phyloP scores from a whole-genome alignment of 2,888 invertebrate species.

The Pollenia amentaria region DNA sequence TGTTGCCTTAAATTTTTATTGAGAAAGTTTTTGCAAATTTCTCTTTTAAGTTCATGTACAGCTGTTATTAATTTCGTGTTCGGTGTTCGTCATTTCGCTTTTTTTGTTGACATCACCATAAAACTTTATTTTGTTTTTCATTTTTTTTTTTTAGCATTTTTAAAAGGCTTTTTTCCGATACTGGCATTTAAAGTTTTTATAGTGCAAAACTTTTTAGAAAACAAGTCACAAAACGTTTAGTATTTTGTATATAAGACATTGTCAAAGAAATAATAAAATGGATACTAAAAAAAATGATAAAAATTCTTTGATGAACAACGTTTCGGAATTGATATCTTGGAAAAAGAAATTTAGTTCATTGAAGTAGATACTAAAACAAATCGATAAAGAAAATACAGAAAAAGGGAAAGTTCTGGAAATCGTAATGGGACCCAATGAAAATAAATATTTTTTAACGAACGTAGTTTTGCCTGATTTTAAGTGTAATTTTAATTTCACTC shows the following conservation, averaged over 20 bases:
- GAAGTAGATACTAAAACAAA: too few relatives aligned
- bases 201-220: background rate
- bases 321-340: background rate
- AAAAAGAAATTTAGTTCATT: too few relatives aligned
- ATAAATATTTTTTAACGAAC: too few relatives aligned
- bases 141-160: background rate
- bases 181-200: background rate
- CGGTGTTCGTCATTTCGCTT: conserved; percentile 19
- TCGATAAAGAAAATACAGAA: too few relatives aligned
- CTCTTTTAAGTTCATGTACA: conserved; percentile 23
- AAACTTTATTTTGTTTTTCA: conserved; percentile 11
- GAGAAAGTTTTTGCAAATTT: conserved; percentile 34
- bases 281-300: background rate
- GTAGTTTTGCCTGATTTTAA: too few relatives aligned
- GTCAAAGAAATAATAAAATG: background rate
- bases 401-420: too few relatives aligned
- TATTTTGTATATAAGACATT: background rate
- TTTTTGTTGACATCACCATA: conserved; percentile 55
- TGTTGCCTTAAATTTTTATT: background rate
- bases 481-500: too few relatives aligned
- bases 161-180: background rate
- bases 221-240: background rate
- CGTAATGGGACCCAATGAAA: too few relatives aligned
- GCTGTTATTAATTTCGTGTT: conserved; percentile 19
- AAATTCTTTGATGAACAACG: background rate